phyloP scores from a whole-genome alignment of 2,113 vertebrate species.

The Eclectus roratus region DNA sequence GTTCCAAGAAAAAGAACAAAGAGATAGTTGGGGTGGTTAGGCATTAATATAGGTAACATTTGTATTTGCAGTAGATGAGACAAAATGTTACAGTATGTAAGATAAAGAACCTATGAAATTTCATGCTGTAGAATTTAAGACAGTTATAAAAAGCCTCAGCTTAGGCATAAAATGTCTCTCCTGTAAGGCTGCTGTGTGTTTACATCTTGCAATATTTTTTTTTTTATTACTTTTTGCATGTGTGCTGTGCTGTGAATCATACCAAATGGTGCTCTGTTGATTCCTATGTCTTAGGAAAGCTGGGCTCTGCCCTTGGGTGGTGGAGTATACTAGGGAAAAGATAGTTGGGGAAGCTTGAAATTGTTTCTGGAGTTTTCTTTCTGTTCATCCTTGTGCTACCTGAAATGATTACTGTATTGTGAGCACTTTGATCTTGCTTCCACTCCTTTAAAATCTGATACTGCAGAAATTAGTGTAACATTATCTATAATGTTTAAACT shows the following conservation, averaged over 20 bases:
- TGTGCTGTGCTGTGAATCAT: background rate
- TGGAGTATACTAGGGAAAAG: background rate
- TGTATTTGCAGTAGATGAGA: background rate
- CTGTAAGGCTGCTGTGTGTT: background rate
- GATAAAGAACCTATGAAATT: background rate
- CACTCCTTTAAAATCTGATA: slow-evolving; percentile 21
- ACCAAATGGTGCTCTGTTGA: background rate
- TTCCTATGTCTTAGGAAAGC: background rate
- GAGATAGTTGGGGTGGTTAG: background rate
- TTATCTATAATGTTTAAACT: background rate
- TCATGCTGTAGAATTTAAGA: background rate
- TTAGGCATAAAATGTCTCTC: background rate
- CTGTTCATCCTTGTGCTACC: background rate
- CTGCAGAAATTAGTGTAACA: slow-evolving; percentile 1
- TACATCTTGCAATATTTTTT: background rate
- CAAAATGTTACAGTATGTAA: background rate
- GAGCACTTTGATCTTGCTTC: slow-evolving; percentile 12
- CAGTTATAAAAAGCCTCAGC: background rate
- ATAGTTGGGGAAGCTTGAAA: background rate
- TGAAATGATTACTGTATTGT: background rate
- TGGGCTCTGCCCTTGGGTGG: background rate
- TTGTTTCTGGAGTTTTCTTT: background rate
- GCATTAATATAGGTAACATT: background rate
- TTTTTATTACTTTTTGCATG: background rate
- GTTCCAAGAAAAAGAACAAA: background rate